Conservation (phyloP, 2,888 invertebrate genomes). For the Amphipoea oculea region DNA sequence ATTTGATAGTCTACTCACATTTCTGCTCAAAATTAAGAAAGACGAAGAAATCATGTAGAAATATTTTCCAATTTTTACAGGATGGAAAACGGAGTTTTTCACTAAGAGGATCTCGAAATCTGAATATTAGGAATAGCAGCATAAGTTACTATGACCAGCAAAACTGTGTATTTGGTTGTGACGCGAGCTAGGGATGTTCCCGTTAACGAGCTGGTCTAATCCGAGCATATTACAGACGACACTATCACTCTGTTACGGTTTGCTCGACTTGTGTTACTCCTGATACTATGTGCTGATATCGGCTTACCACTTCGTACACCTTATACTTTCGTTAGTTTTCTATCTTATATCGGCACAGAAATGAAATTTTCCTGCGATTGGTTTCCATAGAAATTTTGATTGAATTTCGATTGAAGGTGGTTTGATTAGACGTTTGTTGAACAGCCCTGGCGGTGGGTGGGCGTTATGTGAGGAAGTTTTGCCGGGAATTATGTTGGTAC, state of each 20-base stretch:
- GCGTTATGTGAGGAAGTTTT: slow-evolving; percentile 88
- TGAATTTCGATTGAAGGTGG: slow-evolving; percentile 41
- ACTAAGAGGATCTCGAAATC: background rate
- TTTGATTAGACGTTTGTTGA: slow-evolving; percentile 45
- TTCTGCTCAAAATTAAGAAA: background rate
- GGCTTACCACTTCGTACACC: slow-evolving; percentile 39
- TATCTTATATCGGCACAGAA: slow-evolving; percentile 35
- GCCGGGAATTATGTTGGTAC: slow-evolving; percentile 90
- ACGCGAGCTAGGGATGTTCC: slow-evolving; percentile 31
- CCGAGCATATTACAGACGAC: slow-evolving; percentile 43
- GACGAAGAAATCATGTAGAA: background rate
- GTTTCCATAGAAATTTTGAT: slow-evolving; percentile 27
- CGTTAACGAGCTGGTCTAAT: slow-evolving; percentile 50
- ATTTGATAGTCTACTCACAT: background rate
- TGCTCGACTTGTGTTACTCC: slow-evolving; percentile 52
- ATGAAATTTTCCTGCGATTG: slow-evolving; percentile 24
- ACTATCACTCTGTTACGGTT: slow-evolving; percentile 63
- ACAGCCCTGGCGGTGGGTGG: slow-evolving; percentile 82
- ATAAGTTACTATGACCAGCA: background rate
- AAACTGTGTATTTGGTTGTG: background rate
- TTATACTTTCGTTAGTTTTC: slow-evolving; percentile 61
- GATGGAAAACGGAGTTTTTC: background rate
- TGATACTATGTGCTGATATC: slow-evolving; percentile 54
- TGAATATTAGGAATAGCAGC: background rate
- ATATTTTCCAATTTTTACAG: background rate